Evolutionary conservation across 2,888 invertebrate genomes (phyloP).

Genomic region (Coecobrya sp.): DNA sequence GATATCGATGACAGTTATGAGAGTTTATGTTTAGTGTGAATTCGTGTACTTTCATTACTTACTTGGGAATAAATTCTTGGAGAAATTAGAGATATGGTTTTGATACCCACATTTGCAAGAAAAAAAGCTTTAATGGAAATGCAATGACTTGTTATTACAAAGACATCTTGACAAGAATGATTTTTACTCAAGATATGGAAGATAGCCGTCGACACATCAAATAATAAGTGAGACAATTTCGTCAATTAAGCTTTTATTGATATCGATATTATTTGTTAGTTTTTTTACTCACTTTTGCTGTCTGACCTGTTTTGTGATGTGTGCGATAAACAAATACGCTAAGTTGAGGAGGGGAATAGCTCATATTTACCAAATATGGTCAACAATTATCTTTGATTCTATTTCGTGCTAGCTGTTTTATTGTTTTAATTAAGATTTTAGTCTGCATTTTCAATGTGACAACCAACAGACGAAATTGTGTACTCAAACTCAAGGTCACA

Average conservation of each 20-base stretch:
- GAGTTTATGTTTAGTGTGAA: constrained; percentile 53
- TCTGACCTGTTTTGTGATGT: constrained; percentile 30
- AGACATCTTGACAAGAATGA: not conserved
- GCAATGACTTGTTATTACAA: not conserved
- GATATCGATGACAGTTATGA: constrained; percentile 57
- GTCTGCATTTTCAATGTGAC: not conserved
- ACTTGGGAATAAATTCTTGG: constrained; percentile 5
- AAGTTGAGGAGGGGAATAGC: not conserved
- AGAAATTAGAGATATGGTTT: not conserved
- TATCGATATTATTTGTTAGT: constrained; percentile 29
- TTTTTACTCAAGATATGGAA: not conserved
- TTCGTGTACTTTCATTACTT: constrained; percentile 26
- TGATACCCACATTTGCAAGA: not conserved
- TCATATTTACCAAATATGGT: not conserved
- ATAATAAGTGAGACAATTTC: not conserved
- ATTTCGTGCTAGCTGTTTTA: not conserved
- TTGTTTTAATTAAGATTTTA: not conserved
- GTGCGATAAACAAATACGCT: not conserved
- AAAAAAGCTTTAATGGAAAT: not conserved
- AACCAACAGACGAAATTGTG: not conserved
- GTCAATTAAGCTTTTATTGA: constrained; percentile 51
- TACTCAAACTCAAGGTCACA: not conserved
- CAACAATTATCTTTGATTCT: not conserved
- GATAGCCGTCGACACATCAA: not conserved
- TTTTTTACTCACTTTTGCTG: constrained; percentile 16